These are phyloP conservation scores for Arenaria interpres DNA, from an alignment of 2,113 vertebrate species.

Conservation along the genomic window DNA sequence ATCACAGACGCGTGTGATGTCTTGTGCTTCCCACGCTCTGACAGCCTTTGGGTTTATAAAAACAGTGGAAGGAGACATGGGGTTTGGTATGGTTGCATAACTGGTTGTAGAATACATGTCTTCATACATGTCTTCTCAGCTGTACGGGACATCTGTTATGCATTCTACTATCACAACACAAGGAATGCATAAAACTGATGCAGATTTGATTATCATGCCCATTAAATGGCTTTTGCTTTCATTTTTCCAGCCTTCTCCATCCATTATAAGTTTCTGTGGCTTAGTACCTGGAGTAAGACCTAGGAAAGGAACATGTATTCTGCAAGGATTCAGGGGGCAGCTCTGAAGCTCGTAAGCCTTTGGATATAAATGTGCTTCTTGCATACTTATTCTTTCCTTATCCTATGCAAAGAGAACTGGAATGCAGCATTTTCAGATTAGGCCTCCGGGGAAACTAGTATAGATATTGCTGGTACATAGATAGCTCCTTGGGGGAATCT, in stretches of 20 bases:
- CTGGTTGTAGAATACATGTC: not conserved
- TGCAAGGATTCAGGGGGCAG: not conserved
- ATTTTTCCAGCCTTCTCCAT: not conserved
- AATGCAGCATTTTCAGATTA: not conserved
- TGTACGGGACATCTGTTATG: fast-evolving
- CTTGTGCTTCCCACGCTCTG: not conserved
- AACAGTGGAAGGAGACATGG: not conserved
- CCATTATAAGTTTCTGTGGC: not conserved
- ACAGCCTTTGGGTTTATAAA: not conserved
- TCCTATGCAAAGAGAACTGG: not conserved
- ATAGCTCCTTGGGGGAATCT: not conserved
- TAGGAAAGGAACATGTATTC: not conserved
- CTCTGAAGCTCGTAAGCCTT: not conserved
- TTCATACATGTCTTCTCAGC: not conserved
- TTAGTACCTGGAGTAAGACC: not conserved
- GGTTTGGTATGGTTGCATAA: not conserved
- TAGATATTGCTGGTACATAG: not conserved
- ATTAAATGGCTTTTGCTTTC: not conserved
- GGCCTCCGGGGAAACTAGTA: not conserved
- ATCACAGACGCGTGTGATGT: fast-evolving
- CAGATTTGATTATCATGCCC: not conserved
- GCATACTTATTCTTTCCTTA: not conserved
- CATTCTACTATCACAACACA: not conserved
- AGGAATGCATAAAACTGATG: not conserved
- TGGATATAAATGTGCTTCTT: not conserved